Evolutionary conservation across 1,140 invertebrate genomes (phyloP), one percentile per base, ranked within the genome.

Genomic region (Dryas iulia): DNA sequence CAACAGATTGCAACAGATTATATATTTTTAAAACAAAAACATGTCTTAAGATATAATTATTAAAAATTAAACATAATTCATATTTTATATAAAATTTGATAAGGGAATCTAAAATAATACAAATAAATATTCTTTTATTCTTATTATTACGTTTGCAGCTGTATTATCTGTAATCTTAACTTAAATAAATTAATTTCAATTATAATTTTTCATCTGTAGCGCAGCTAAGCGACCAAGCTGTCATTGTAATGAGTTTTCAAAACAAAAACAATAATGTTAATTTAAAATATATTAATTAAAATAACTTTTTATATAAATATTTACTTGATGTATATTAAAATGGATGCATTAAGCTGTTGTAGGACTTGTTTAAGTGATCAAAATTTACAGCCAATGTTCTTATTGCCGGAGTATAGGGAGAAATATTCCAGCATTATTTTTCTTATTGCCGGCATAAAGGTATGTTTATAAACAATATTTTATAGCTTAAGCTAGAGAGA

Each of bases 341-440:
- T 84, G 80, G 30, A 81, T 28, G 33, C 73, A 1, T 81, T 79
- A 77, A 79, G 81, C 18, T 81, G 82, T 60, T 90, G 87, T 33
- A 75, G 87, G 57, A 79, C 76, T 2, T 90, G 87, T 66, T 56
- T 88, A 5, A 66, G 64, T 28, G 59, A 53, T 6, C 70, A 83
- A 63, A 67, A 64, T 39, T 71, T 90, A 18, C 71, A 79, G 64
- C 82, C 78, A 5, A 86, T 90, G 75, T 88, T 87, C 64, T 28
- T 67, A 8, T 5, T 62, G 2, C 47, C 68, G 3, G 79, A 84
- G 59, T 73, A 86, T 31, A 70, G 70, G 59, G 81, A 83, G 39
- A 87, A 86, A 66, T 90, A 87, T 68, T 72, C 78, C 6, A 79
- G 78, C 39, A 65, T 76, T 35, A 73, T 88, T 23, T 77, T 69